A percentile compares a stretch with the other conserved stretches of the same genome.
Evolutionary conservation across 2,797 vertebrate genomes (phyloP).

Genomic region (Hippoglossus hippoglossus): DNA sequence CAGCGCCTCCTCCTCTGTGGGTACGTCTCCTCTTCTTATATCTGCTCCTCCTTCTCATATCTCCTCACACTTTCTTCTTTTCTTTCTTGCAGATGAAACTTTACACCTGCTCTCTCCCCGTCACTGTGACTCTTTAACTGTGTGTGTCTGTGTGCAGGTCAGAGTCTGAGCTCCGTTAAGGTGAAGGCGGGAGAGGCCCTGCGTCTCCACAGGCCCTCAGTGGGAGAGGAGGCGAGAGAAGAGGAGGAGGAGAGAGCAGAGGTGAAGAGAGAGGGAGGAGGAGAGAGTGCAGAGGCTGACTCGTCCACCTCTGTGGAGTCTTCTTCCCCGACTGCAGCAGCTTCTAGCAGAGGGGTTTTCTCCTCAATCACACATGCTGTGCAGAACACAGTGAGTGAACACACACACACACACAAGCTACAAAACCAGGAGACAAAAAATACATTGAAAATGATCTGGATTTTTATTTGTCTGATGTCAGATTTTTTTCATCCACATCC

Average conservation of each 20-base stretch:
- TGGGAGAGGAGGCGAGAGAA: conserved; percentile 69
- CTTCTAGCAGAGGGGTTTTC: conserved; percentile 86
- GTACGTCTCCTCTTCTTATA: conserved; percentile 78
- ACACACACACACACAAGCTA: background rate
- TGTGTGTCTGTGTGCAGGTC: conserved; percentile 80
- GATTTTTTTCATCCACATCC: too few species aligned
- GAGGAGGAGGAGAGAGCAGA: conserved; percentile 51
- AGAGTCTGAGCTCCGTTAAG: conserved; percentile 92
- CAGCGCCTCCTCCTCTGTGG: conserved; percentile 93
- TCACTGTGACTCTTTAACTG: conserved; percentile 2
- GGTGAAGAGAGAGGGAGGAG: conserved; percentile 46
- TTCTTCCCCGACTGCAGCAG: conserved; percentile 67
- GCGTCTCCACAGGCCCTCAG: conserved; percentile 74
- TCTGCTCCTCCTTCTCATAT: background rate
- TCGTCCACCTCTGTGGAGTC: conserved; percentile 41
- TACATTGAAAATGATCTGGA: too few species aligned
- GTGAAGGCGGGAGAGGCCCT: conserved; percentile 84
- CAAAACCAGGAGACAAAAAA: background rate
- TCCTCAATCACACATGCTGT: conserved; percentile 92
- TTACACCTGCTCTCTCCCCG: background rate
- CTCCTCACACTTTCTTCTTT: background rate
- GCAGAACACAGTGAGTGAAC: conserved; percentile 92
- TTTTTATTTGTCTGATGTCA: too few species aligned
- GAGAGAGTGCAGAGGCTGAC: conserved; percentile 36
- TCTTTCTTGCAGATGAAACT: too few species aligned